A percentile compares a stretch with the other conserved stretches of the same genome.
phyloP scores from a whole-genome alignment of 2,797 vertebrate species.

The Phrynocephalus forsythii region DNA sequence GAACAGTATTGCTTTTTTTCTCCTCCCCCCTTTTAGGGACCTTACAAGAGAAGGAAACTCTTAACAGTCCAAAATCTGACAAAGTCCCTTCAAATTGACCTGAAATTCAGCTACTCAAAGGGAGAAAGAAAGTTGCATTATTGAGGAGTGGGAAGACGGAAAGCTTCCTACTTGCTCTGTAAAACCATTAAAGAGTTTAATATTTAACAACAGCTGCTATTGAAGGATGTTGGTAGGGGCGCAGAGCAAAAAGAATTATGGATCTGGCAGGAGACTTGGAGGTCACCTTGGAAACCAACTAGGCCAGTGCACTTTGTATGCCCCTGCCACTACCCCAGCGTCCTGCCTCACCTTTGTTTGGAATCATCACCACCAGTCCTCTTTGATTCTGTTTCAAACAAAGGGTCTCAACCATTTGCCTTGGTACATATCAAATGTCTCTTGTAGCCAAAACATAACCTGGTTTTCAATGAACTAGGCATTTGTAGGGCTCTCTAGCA shows the following conservation, averaged over 20 bases:
- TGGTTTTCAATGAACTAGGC: neutral
- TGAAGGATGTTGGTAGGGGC: neutral
- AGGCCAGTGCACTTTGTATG: neutral
- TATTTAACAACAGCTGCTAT: conserved; percentile 35
- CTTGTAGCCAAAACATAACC: neutral
- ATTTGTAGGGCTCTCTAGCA: neutral
- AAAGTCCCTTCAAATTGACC: neutral
- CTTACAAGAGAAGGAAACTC: neutral
- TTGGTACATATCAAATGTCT: neutral
- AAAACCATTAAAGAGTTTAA: conserved; percentile 34
- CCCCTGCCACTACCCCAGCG: neutral
- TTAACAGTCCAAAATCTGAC: neutral
- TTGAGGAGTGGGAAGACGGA: neutral
- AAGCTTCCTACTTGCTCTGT: neutral
- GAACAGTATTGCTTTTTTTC: neutral
- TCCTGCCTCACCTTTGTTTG: neutral
- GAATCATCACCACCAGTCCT: too few relatives aligned
- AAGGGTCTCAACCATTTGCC: neutral
- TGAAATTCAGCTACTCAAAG: neutral
- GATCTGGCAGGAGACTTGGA: conserved; percentile 1
- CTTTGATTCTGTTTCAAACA: neutral
- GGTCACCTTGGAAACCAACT: conserved; percentile 14
- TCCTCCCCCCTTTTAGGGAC: neutral
- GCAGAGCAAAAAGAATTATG: neutral
- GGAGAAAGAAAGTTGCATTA: neutral